Percentiles rank a stretch among this genome's conserved stretches.
phyloP scores from a whole-genome alignment of 2,113 vertebrate genomes.

The Gadus chalcogrammus region DNA sequence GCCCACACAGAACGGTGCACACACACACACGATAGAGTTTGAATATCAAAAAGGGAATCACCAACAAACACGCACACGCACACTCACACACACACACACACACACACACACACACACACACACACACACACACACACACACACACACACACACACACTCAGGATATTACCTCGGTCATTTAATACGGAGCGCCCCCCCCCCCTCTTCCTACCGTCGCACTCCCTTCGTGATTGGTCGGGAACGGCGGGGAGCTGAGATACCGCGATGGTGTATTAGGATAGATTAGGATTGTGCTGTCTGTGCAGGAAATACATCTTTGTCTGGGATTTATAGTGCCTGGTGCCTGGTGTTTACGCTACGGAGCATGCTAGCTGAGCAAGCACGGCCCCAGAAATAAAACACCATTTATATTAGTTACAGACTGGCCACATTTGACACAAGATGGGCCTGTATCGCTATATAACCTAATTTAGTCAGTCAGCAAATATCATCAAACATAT shows the following conservation, averaged over 20 bases:
- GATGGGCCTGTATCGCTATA: not conserved
- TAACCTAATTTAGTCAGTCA: not conserved
- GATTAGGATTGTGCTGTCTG: slow-evolving; percentile 53
- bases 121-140: slow-evolving; percentile 8
- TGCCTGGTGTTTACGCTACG: slow-evolving; percentile 49
- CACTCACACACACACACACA: slow-evolving; percentile 1
- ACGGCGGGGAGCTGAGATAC: slow-evolving; percentile 27
- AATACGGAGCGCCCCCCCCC: slow-evolving; percentile 2
- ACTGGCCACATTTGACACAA: slow-evolving; percentile 21
- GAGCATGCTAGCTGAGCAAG: slow-evolving; percentile 53
- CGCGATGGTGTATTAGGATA: slow-evolving; percentile 49
- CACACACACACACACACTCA: not conserved
- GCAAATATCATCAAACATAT: not conserved
- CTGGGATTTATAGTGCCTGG: slow-evolving; percentile 45
- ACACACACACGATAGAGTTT: not conserved
- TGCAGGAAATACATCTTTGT: slow-evolving; percentile 60
- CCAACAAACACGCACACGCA: slow-evolving; percentile 5
- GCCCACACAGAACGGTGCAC: slow-evolving; percentile 24
- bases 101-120: not conserved
- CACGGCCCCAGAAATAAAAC: slow-evolving; percentile 45
- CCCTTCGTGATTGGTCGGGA: slow-evolving; percentile 14
- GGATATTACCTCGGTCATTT: not conserved
- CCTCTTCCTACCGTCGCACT: not conserved
- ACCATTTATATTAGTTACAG: slow-evolving; percentile 64
- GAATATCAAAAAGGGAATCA: not conserved